These are phyloP conservation scores for Plagiodera versicolora DNA, from an alignment of 2,888 invertebrate species.

Conservation along the genomic window DNA sequence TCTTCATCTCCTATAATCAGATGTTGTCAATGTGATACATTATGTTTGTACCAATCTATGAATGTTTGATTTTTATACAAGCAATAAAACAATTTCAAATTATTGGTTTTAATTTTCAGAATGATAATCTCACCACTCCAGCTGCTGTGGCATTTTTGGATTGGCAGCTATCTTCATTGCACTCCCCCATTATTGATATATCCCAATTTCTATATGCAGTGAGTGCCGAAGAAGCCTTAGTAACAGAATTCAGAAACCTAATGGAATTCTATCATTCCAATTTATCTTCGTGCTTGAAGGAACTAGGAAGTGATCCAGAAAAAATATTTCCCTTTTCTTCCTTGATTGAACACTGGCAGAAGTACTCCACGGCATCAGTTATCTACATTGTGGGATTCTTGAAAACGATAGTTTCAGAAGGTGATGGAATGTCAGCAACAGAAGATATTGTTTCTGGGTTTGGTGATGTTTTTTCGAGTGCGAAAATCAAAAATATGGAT, in stretches of 20 bases:
- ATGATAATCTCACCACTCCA: slow-evolving; percentile 20
- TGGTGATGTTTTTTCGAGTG: slow-evolving; percentile 4
- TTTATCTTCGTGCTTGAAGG: slow-evolving; percentile 34
- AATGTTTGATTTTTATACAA: not conserved
- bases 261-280: slow-evolving; percentile 43
- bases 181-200: slow-evolving; percentile 42
- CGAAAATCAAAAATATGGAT: not conserved
- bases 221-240: slow-evolving; percentile 35
- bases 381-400: not conserved
- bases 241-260: slow-evolving; percentile 36
- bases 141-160: slow-evolving; percentile 36
- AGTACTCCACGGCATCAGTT: slow-evolving; percentile 29
- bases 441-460: slow-evolving; percentile 1
- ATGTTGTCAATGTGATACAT: no score
- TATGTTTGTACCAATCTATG: no score
- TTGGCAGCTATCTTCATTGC: slow-evolving; percentile 37
- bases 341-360: slow-evolving; percentile 40
- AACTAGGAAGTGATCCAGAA: slow-evolving; percentile 41
- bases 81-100: not conserved
- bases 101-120: slow-evolving; percentile 22
- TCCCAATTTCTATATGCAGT: slow-evolving; percentile 43
- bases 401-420: slow-evolving; percentile 6
- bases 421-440: not conserved
- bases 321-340: slow-evolving; percentile 40
- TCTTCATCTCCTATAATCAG: no score